Conservation (phyloP, 92 coral and sea anemone species). For the Heliopora coerulea region DNA sequence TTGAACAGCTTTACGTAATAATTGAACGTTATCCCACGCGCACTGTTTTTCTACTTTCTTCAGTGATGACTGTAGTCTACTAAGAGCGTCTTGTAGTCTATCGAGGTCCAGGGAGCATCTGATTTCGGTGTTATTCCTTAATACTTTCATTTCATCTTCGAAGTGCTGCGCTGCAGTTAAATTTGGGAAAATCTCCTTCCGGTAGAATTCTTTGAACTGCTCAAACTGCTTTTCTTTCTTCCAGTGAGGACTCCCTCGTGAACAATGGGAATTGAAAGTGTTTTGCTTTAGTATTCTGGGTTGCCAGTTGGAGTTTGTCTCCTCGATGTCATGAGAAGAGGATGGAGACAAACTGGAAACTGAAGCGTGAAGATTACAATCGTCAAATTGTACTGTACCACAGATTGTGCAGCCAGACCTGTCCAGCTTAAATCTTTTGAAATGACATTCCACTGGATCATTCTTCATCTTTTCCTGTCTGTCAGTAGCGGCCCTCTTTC, state of each 20-base stretch:
- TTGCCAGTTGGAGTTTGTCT: not conserved
- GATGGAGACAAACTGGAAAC: not conserved
- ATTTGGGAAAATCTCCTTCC: conserved; percentile 23
- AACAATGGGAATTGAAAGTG: conserved; percentile 12
- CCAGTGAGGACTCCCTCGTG: conserved; percentile 51
- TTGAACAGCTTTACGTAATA: not conserved
- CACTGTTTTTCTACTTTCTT: conserved; percentile 22
- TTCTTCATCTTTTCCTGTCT: not conserved
- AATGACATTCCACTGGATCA: conserved; percentile 31
- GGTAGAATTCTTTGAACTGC: conserved; percentile 46
- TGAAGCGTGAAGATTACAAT: too few relatives aligned
- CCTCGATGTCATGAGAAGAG: not conserved
- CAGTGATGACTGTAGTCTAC: not conserved
- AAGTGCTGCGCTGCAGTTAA: conserved; percentile 23
- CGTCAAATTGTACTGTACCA: conserved; percentile 40
- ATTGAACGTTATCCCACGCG: not conserved
- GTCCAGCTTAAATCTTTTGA: conserved; percentile 65
- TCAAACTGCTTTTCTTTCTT: conserved; percentile 47
- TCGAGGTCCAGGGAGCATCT: conserved; percentile 6
- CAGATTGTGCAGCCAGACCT: conserved; percentile 71
- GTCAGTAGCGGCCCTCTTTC: not conserved
- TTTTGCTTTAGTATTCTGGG: not conserved
- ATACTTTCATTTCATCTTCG: conserved; percentile 5
- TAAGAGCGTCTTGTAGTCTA: conserved; percentile 4
- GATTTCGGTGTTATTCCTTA: not conserved